phyloP scores from a whole-genome alignment of 2,888 invertebrate genomes.

The Drosophila birchii region DNA sequence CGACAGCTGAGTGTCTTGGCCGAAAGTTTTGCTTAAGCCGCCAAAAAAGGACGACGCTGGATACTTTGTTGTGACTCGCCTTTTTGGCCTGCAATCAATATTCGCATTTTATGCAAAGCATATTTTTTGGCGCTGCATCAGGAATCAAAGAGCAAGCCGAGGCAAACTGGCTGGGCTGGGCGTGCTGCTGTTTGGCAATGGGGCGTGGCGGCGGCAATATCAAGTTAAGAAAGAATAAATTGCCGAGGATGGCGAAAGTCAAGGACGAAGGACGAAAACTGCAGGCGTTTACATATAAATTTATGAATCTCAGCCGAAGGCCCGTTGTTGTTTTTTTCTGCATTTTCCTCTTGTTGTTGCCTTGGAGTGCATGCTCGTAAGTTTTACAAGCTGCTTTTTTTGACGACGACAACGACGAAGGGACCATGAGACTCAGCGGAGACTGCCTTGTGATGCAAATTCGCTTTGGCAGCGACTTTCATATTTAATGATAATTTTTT shows the following conservation, averaged over 20 bases:
- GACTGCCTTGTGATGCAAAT: constrained; percentile 81
- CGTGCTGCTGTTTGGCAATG: constrained; percentile 54
- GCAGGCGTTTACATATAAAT: constrained; percentile 71
- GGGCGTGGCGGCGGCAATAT: constrained; percentile 63
- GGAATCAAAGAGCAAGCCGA: constrained; percentile 47
- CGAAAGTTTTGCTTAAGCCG: constrained; percentile 11
- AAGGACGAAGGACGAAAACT: constrained; percentile 44
- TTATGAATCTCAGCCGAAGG: constrained; percentile 56
- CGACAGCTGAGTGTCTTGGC: constrained; percentile 21
- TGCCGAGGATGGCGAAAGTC: constrained; percentile 46
- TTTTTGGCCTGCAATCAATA: constrained; percentile 68
- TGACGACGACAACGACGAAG: constrained; percentile 15
- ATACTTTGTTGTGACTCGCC: constrained; percentile 43
- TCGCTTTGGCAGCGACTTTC: constrained; percentile 73
- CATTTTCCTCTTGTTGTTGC: constrained; percentile 31
- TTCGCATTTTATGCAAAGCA: constrained; percentile 61
- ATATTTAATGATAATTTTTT: constrained; percentile 77
- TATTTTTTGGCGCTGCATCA: constrained; percentile 72
- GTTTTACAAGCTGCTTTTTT: constrained; percentile 59
- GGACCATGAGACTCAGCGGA: constrained; percentile 77
- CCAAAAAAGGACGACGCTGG: not conserved
- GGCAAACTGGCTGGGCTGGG: constrained; percentile 16
- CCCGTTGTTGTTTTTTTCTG: constrained; percentile 12
- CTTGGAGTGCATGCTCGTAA: constrained; percentile 64
- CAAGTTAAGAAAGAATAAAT: constrained; percentile 75